Percentiles rank a stretch among this genome's conserved stretches.
Conservation (phyloP, 2,888 invertebrate species). For the Aleiodes alternator region DNA sequence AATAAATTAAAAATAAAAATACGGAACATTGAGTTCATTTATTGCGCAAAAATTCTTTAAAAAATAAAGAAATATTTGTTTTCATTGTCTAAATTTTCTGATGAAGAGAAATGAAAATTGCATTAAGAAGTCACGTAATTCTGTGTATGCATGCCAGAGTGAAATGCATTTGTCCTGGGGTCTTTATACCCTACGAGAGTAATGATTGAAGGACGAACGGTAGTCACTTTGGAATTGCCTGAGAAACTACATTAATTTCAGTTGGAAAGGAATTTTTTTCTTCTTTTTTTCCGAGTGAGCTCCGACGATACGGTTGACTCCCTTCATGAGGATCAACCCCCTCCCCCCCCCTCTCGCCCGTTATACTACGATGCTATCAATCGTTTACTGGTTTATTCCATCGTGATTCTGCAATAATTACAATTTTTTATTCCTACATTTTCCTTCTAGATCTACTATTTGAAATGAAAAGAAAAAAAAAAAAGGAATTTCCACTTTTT, state of each 20-base stretch:
- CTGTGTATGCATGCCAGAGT: conserved; percentile 6
- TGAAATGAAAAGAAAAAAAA: too few species aligned
- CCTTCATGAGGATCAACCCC: background rate
- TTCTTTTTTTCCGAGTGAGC: conserved; percentile 6
- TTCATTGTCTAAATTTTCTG: too few species aligned
- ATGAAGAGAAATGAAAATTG: too few species aligned
- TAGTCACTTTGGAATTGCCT: background rate
- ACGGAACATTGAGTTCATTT: background rate
- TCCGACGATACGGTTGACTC: conserved; percentile 11
- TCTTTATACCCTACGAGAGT: conserved; percentile 12
- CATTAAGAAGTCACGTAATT: background rate
- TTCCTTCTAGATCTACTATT: background rate
- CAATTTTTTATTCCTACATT: conserved; percentile 3
- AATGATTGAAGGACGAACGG: conserved; percentile 24
- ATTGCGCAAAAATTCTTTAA: conserved; percentile 7
- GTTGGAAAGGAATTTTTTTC: conserved; percentile 9
- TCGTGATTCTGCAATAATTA: conserved; percentile 9
- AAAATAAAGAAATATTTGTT: background rate
- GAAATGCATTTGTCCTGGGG: background rate
- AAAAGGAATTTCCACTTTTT: too few species aligned
- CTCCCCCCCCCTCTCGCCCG: background rate
- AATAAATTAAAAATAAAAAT: conserved; percentile 2
- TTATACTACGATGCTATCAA: conserved; percentile 6
- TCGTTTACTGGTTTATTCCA: background rate
- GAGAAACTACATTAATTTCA: conserved; percentile 7